Percentiles rank a stretch among this genome's conserved stretches.
Evolutionary conservation across 1,140 invertebrate species (phyloP).

Genomic region (Aphelinus atriplicis): DNA sequence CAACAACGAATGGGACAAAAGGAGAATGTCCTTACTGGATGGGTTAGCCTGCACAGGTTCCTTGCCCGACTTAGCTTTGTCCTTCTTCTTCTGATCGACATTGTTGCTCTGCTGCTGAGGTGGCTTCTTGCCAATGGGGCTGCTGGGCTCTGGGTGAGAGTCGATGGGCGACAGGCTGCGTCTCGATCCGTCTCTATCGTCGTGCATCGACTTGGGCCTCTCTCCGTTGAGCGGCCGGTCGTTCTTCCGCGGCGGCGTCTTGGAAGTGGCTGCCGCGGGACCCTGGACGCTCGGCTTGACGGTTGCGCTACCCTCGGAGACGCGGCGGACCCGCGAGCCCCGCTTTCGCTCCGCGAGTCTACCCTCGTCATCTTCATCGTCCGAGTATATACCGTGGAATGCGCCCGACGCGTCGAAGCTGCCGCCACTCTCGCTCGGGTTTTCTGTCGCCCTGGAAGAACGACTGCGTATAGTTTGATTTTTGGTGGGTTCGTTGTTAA

Average conservation of each 20-base stretch:
- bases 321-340: conserved; percentile 53
- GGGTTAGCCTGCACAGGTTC: not conserved
- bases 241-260: conserved; percentile 4
- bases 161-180: conserved; percentile 33
- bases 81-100: conserved; percentile 35
- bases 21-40: not conserved
- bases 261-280: conserved; percentile 30
- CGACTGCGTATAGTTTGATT: not conserved
- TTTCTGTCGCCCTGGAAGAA: conserved; percentile 72
- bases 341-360: conserved; percentile 33
- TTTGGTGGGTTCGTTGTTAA: not conserved
- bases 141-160: conserved; percentile 22
- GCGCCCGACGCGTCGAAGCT: conserved; percentile 88
- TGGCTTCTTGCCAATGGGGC: conserved; percentile 37
- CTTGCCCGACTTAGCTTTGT: not conserved
- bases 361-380: conserved; percentile 69
- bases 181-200: conserved; percentile 11
- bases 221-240: conserved; percentile 31
- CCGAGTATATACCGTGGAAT: conserved; percentile 74
- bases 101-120: conserved; percentile 11
- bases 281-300: too few relatives aligned
- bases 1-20: too few relatives aligned
- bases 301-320: conserved; percentile 56
- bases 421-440: conserved; percentile 80
- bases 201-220: conserved; percentile 30